Conservation (phyloP, 2,888 invertebrate species). For the Tyria jacobaeae region DNA sequence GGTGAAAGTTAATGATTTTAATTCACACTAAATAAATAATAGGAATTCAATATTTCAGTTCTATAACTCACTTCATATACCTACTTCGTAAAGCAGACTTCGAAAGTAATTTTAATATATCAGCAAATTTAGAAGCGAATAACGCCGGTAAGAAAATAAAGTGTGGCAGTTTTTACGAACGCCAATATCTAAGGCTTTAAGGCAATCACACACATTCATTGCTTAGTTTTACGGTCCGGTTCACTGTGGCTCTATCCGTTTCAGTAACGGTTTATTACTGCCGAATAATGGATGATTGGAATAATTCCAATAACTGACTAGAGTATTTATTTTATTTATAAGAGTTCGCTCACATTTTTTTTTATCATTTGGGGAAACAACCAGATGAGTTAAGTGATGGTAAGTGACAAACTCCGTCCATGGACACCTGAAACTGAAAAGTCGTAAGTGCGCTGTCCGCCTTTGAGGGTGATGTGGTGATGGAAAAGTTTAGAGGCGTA, state of each 20-base stretch:
- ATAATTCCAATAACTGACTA: background rate
- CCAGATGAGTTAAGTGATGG: too few relatives aligned
- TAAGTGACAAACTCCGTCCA: too few relatives aligned
- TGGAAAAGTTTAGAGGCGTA: too few relatives aligned
- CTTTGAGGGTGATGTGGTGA: too few relatives aligned
- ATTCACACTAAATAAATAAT: too few relatives aligned
- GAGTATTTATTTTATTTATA: background rate
- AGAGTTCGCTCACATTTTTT: background rate
- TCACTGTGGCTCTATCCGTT: background rate
- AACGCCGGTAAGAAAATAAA: conserved; percentile 1
- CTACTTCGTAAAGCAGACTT: background rate
- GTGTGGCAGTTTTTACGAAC: conserved; percentile 6
- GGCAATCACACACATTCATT: background rate
- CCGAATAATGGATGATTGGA: background rate
- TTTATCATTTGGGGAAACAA: too few relatives aligned
- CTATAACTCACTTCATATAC: background rate
- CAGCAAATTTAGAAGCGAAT: background rate
- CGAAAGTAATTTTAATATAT: conserved; percentile 12
- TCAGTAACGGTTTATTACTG: background rate
- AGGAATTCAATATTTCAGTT: background rate
- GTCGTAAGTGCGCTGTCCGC: too few relatives aligned
- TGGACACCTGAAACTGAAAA: too few relatives aligned
- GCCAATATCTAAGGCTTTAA: conserved; percentile 5
- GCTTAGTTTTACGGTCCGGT: background rate
- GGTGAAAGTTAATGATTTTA: too few relatives aligned